Evolutionary conservation across 2,888 invertebrate species (phyloP).

Genomic region (Drosophila anomelani): DNA sequence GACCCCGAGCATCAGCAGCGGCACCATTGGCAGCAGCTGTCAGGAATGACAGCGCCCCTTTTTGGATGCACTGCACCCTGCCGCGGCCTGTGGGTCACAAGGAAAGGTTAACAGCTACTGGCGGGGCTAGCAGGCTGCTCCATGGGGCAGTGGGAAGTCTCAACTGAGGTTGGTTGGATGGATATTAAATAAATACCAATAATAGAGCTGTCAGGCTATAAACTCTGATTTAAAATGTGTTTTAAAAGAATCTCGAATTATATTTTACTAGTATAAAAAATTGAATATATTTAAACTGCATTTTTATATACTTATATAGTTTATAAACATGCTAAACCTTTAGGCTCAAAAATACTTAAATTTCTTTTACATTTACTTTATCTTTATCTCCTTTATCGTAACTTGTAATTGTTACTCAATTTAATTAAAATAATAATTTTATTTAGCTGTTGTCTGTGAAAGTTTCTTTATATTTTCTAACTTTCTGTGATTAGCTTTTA

Average conservation of each 20-base stretch:
- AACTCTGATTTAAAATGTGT: background rate
- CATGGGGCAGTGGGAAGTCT: background rate
- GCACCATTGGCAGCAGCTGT: conserved; percentile 44
- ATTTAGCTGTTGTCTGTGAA: background rate
- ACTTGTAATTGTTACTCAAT: background rate
- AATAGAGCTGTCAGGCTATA: conserved; percentile 6
- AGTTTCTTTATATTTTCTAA: background rate
- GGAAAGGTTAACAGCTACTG: conserved; percentile 24
- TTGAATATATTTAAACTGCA: background rate
- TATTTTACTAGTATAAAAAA: too few relatives aligned
- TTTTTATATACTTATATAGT: background rate
- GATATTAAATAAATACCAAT: conserved; percentile 6
- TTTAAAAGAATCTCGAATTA: background rate
- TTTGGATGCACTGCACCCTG: conserved; percentile 22
- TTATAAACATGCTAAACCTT: background rate
- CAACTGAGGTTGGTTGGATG: background rate
- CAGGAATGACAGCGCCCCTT: conserved; percentile 40
- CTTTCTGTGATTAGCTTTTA: too few relatives aligned
- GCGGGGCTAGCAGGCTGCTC: background rate
- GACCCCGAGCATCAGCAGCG: conserved; percentile 15
- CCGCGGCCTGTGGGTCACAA: conserved; percentile 25
- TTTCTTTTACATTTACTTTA: background rate
- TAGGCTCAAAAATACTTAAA: background rate
- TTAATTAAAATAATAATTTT: background rate
- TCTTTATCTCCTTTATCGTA: background rate